These are phyloP conservation scores for Neodiprion lecontei DNA, from an alignment of 1,140 invertebrate genomes.

Conservation along the genomic window DNA sequence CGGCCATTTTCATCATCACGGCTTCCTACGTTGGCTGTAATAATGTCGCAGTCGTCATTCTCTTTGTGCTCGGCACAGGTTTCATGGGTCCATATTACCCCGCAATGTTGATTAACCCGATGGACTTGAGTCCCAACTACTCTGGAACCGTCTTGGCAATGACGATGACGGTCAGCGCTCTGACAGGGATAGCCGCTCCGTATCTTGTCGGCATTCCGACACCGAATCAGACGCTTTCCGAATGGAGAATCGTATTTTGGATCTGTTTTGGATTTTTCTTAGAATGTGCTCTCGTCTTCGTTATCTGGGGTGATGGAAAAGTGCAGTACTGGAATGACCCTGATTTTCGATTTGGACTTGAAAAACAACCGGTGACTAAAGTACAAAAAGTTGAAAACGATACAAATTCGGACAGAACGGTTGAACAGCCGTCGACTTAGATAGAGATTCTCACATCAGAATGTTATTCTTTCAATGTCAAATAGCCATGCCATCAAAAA, in stretches of 20 bases:
- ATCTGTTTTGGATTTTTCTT: slow-evolving; percentile 54
- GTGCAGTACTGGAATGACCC: slow-evolving; percentile 45
- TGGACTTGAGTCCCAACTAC: slow-evolving; percentile 77
- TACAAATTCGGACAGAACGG: too few relatives aligned
- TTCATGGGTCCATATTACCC: slow-evolving; percentile 70
- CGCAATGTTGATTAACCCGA: slow-evolving; percentile 69
- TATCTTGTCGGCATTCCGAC: slow-evolving; percentile 78
- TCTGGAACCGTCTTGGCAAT: slow-evolving; percentile 72
- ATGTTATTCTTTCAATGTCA: too few relatives aligned
- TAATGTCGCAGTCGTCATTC: slow-evolving; percentile 65
- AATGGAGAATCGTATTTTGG: slow-evolving; percentile 85
- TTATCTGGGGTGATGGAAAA: slow-evolving; percentile 48
- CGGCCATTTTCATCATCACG: slow-evolving; percentile 77
- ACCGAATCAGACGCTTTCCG: slow-evolving; percentile 68
- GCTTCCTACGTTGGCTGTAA: slow-evolving; percentile 81
- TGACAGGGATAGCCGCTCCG: slow-evolving; percentile 71
- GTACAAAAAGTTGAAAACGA: too few relatives aligned
- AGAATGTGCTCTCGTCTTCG: slow-evolving; percentile 56
- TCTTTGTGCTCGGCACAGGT: slow-evolving; percentile 74
- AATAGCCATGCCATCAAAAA: too few relatives aligned
- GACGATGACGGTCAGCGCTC: slow-evolving; percentile 68
- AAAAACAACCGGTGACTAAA: too few relatives aligned
- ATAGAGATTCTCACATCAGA: too few relatives aligned
- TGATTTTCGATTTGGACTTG: background rate
- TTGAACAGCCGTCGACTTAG: too few relatives aligned